Conservation (phyloP, 2,888 invertebrate species). For the Ophonus ardosiacus region DNA sequence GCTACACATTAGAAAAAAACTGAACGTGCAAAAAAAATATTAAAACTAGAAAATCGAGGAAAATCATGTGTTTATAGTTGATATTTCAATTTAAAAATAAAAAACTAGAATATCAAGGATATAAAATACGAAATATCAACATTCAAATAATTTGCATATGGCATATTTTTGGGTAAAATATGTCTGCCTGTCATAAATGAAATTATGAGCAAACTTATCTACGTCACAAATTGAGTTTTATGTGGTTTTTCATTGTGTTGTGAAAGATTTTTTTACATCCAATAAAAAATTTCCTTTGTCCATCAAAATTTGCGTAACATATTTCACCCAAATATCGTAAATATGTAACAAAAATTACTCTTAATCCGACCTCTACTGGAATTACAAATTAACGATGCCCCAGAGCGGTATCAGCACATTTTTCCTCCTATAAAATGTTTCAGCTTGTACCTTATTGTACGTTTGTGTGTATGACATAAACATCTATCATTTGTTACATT, state of each 20-base stretch:
- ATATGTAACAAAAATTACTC: neutral
- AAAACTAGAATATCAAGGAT: too few relatives aligned
- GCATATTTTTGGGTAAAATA: neutral
- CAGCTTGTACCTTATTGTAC: slow-evolving; percentile 18
- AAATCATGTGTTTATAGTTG: too few relatives aligned
- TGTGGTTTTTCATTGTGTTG: neutral
- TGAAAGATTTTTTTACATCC: neutral
- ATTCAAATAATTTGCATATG: too few relatives aligned
- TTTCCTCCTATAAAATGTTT: slow-evolving; percentile 38
- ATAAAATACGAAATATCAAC: too few relatives aligned
- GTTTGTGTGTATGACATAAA: slow-evolving; percentile 44
- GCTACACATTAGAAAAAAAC: too few relatives aligned
- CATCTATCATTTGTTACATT: slow-evolving; percentile 33
- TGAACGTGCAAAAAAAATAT: too few relatives aligned
- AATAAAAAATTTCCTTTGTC: neutral
- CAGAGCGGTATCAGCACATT: slow-evolving; percentile 19
- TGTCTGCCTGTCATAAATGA: neutral
- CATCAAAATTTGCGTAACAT: neutral
- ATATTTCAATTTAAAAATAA: too few relatives aligned
- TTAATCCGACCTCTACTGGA: neutral
- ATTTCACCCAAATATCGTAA: neutral
- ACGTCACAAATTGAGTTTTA: neutral
- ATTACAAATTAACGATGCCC: slow-evolving; percentile 51
- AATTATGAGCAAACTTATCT: neutral
- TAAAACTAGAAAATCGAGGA: too few relatives aligned